Evolutionary conservation across 2,888 invertebrate species (phyloP).

Genomic region (Antheraea yamamai): DNA sequence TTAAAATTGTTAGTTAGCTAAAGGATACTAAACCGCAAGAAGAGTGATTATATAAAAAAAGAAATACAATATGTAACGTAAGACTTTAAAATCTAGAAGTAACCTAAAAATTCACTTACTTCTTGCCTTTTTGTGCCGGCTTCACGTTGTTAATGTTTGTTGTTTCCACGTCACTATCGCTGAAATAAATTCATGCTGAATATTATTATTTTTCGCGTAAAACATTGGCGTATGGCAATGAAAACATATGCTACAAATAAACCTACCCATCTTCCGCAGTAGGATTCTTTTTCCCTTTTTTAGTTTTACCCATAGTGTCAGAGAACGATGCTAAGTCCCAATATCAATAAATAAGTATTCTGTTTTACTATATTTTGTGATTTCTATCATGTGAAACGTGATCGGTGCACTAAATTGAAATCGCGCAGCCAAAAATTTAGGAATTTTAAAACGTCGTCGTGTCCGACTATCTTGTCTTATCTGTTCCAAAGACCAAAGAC

Average conservation of each 20-base stretch:
- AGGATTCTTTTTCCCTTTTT: conserved; percentile 90
- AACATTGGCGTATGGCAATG: conserved; percentile 36
- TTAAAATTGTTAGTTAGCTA: neutral
- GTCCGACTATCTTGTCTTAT: conserved; percentile 37
- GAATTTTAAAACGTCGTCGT: conserved; percentile 41
- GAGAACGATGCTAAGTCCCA: conserved; percentile 67
- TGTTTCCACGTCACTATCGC: conserved; percentile 84
- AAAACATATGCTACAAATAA: conserved; percentile 59
- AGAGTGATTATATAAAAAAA: neutral
- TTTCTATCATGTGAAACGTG: conserved; percentile 79
- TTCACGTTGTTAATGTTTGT: conserved; percentile 69
- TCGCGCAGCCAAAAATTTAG: conserved; percentile 52
- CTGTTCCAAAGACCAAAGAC: neutral
- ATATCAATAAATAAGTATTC: conserved; percentile 65
- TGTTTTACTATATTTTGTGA: conserved; percentile 61
- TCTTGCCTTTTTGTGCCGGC: conserved; percentile 68
- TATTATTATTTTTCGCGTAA: conserved; percentile 28
- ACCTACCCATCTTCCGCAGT: conserved; percentile 88
- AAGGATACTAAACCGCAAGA: neutral
- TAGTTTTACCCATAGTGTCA: conserved; percentile 88
- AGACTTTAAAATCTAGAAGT: conserved; percentile 20
- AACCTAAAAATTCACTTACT: conserved; percentile 74
- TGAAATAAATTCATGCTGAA: conserved; percentile 57
- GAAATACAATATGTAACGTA: neutral
- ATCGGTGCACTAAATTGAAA: conserved; percentile 59